Percentiles rank a stretch among this genome's conserved stretches.
Conservation (phyloP, 2,113 vertebrate genomes). For the Labeo rohita region DNA sequence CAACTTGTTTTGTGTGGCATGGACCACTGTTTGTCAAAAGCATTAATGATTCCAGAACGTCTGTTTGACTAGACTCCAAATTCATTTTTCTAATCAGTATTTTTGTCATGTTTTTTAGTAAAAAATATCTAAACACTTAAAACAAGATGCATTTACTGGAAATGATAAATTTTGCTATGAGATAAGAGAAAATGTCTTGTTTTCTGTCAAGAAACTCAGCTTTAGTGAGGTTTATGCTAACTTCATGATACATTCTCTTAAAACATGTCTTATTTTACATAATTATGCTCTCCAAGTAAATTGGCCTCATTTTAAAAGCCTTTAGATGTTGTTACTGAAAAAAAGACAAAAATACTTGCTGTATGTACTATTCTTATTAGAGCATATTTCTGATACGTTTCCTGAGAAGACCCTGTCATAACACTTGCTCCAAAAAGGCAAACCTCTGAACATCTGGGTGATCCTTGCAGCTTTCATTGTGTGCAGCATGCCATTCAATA, state of each 20-base stretch:
- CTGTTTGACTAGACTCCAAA: slow-evolving; percentile 45
- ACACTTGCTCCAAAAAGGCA: slow-evolving; percentile 25
- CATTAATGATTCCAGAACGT: slow-evolving; percentile 1
- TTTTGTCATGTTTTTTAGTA: background rate
- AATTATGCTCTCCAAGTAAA: background rate
- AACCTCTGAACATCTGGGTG: background rate
- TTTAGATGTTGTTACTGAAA: background rate
- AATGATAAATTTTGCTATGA: background rate
- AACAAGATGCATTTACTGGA: background rate
- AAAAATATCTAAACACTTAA: background rate
- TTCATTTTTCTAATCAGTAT: background rate
- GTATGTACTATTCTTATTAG: background rate
- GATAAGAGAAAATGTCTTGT: background rate
- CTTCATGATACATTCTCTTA: background rate
- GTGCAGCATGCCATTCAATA: slow-evolving; percentile 28
- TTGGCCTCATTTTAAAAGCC: background rate
- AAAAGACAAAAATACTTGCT: background rate
- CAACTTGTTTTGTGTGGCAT: slow-evolving; percentile 73
- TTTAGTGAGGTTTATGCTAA: background rate
- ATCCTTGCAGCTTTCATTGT: slow-evolving; percentile 35
- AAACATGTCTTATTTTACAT: background rate
- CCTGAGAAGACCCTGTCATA: background rate
- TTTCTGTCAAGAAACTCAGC: no score
- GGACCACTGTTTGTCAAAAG: slow-evolving; percentile 57
- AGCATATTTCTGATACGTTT: background rate